Evolutionary conservation across 2,113 vertebrate genomes (phyloP).

Genomic region (Mustela nigripes): DNA sequence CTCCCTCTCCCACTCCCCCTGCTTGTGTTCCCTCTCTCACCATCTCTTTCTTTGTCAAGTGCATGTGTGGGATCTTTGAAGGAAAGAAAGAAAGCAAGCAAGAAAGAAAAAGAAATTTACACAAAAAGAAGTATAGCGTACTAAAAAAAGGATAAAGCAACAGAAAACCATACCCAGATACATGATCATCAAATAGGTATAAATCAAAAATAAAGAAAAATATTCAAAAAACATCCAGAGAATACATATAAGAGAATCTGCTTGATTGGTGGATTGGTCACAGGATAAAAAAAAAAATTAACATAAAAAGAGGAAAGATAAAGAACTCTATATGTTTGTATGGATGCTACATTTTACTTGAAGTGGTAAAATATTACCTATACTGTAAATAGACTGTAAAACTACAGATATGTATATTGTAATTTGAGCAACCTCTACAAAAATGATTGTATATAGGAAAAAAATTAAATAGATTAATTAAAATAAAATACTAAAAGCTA

Average conservation of each 20-base stretch:
- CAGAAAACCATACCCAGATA: background rate
- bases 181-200: background rate
- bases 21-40: too few relatives aligned
- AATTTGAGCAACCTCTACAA: background rate
- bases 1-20: too few relatives aligned
- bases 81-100: too few relatives aligned
- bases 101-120: background rate
- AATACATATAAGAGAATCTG: background rate
- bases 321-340: background rate
- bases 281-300: background rate
- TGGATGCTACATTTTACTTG: background rate
- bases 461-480: background rate
- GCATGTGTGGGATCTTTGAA: too few relatives aligned
- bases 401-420: background rate
- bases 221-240: background rate
- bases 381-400: background rate
- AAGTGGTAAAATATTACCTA: background rate
- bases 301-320: background rate
- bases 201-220: background rate
- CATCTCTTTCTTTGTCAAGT: too few relatives aligned
- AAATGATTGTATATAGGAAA: background rate
- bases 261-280: background rate
- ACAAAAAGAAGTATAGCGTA: background rate
- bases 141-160: background rate
- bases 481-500: background rate